phyloP scores from a whole-genome alignment of 1,140 invertebrate genomes.

The Goniozus legneri region DNA sequence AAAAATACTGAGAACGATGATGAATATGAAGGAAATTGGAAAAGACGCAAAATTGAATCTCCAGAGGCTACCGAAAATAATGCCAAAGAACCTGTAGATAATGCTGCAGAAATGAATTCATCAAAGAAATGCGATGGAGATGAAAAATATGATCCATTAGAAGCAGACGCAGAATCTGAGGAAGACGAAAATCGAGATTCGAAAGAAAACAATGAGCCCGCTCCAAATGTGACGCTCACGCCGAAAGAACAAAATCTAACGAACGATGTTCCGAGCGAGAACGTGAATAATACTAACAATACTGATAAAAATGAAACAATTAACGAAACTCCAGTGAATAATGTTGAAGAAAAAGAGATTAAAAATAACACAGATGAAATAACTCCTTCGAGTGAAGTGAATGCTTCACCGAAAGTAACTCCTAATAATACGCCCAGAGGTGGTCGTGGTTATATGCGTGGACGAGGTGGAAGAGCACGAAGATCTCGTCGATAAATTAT shows the following conservation, averaged over 20 bases:
- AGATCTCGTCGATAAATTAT: slow-evolving; percentile 50
- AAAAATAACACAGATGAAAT: slow-evolving; percentile 13
- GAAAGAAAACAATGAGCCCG: too few species aligned
- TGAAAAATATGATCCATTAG: slow-evolving; percentile 45
- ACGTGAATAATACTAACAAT: slow-evolving; percentile 9
- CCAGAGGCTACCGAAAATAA: slow-evolving; percentile 23
- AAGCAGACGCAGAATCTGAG: slow-evolving; percentile 41
- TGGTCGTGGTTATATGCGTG: slow-evolving; percentile 27
- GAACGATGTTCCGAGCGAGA: slow-evolving; percentile 10
- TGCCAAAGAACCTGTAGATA: slow-evolving; percentile 18
- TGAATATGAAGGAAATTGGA: slow-evolving; percentile 33
- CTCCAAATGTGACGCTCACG: too few species aligned
- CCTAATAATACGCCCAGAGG: slow-evolving; percentile 17
- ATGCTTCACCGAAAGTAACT: not conserved
- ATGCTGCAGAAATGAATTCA: slow-evolving; percentile 9
- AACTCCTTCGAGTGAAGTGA: not conserved
- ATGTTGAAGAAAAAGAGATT: slow-evolving; percentile 6
- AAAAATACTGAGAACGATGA: slow-evolving; percentile 18
- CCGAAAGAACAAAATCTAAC: slow-evolving; percentile 2
- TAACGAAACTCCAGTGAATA: slow-evolving; percentile 11
- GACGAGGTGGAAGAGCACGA: slow-evolving; percentile 36
- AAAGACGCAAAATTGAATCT: slow-evolving; percentile 30
- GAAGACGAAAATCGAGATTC: slow-evolving; percentile 25
- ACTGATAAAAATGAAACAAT: slow-evolving; percentile 8
- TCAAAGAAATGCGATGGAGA: slow-evolving; percentile 27